These are phyloP conservation scores for Oncopodura yosiiana DNA, from an alignment of 1,140 invertebrate species.

Conservation along the genomic window DNA sequence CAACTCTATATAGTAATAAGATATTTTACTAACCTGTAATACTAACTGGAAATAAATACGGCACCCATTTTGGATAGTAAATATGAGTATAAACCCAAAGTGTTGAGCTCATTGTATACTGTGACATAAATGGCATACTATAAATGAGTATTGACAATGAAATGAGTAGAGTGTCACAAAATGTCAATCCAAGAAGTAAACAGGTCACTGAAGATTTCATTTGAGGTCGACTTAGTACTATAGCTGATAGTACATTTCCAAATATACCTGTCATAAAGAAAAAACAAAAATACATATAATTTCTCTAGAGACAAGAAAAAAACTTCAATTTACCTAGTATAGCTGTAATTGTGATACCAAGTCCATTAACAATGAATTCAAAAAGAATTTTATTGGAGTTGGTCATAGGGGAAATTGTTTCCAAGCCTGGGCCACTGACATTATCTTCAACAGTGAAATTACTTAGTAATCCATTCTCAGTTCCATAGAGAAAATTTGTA, in stretches of 20 bases:
- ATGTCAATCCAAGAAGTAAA: constrained; percentile 76
- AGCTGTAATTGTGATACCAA: constrained; percentile 70
- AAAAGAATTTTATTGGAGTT: too few species aligned
- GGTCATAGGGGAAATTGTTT: too few species aligned
- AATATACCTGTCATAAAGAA: too few species aligned
- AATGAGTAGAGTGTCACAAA: constrained; percentile 81
- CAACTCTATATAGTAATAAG: neutral
- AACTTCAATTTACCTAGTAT: too few species aligned
- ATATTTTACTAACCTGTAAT: constrained; percentile 25
- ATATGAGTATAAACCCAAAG: constrained; percentile 22
- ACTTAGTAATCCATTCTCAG: too few species aligned
- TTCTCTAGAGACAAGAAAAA: too few species aligned
- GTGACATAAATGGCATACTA: constrained; percentile 69
- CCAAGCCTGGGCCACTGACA: too few species aligned
- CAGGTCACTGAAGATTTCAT: constrained; percentile 77
- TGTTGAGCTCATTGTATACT: constrained; percentile 53
- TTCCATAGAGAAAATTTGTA: too few species aligned
- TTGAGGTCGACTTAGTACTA: constrained; percentile 78
- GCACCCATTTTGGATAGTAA: constrained; percentile 31
- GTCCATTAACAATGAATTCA: constrained; percentile 72
- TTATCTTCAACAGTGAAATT: too few species aligned
- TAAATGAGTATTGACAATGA: constrained; percentile 77
- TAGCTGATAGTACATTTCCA: constrained; percentile 79
- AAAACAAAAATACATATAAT: too few species aligned
- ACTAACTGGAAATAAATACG: constrained; percentile 31